These are phyloP conservation scores for Rhinolophus sinicus DNA, from an alignment of 2,113 vertebrate genomes.

Conservation along the genomic window DNA sequence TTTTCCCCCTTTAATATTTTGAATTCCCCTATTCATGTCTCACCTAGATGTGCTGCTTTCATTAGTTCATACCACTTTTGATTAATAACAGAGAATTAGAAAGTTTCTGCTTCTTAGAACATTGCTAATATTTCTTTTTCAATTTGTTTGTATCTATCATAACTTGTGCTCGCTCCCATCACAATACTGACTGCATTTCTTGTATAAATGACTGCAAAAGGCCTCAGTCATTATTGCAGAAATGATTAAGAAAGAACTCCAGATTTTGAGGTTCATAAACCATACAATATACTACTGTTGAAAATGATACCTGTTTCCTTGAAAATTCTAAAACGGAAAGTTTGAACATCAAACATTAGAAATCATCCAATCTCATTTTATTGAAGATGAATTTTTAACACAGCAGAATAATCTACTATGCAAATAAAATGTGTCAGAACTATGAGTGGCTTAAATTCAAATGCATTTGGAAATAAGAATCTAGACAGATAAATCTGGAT, in stretches of 20 bases:
- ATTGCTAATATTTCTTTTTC: neutral
- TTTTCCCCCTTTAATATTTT: neutral
- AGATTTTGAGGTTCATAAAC: neutral
- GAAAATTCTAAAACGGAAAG: slow-evolving; percentile 4
- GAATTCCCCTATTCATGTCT: neutral
- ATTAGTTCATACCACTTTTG: neutral
- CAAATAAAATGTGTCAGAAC: neutral
- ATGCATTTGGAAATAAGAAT: neutral
- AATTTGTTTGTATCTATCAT: neutral
- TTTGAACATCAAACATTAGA: neutral
- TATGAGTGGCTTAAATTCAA: neutral
- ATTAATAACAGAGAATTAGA: neutral
- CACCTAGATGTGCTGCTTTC: neutral
- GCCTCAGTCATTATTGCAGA: neutral
- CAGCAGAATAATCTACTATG: neutral
- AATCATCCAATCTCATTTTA: neutral
- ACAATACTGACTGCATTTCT: neutral
- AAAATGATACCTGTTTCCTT: neutral
- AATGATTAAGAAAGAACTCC: neutral
- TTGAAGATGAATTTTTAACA: neutral
- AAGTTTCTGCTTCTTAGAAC: slow-evolving; percentile 3
- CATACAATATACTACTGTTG: neutral
- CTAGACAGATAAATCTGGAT: slow-evolving; percentile 5
- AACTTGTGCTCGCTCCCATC: neutral
- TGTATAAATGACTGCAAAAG: neutral